phyloP scores from a whole-genome alignment of 37 sponge, comb jelly and placozoan genomes.

The Chondrilla cf. caribensis region DNA sequence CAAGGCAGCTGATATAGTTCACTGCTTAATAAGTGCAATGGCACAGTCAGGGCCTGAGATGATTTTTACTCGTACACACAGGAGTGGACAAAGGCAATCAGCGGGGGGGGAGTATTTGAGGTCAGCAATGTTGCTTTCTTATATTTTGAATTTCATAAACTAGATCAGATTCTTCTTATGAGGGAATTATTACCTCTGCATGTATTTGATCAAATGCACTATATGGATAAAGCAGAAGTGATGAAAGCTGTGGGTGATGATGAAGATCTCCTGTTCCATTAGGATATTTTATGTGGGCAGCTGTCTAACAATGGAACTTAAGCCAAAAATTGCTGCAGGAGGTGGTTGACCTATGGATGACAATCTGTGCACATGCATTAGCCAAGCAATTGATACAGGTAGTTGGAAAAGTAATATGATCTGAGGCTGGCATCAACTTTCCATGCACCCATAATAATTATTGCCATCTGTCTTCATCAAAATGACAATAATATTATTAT shows the following conservation, averaged over 20 bases:
- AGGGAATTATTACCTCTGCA: not conserved
- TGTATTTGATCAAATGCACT: not conserved
- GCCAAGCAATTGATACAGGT: conserved; percentile 1
- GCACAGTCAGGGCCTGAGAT: not conserved
- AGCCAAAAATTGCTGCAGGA: not conserved
- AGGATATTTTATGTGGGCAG: conserved; percentile 12
- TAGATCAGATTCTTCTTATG: not conserved
- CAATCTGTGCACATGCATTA: conserved; percentile 9
- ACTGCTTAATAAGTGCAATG: conserved; percentile 16
- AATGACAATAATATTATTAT: too few relatives aligned
- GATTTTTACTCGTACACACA: conserved; percentile 14
- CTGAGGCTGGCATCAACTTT: too few relatives aligned
- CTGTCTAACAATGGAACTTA: not conserved
- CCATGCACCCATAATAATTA: too few relatives aligned
- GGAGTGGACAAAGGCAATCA: conserved; percentile 8
- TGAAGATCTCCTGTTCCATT: not conserved
- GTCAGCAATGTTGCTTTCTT: conserved; percentile 14
- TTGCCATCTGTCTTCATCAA: too few relatives aligned
- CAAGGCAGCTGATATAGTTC: not conserved
- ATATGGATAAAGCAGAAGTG: not conserved
- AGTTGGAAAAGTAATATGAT: too few relatives aligned
- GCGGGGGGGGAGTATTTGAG: not conserved
- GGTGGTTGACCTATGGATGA: not conserved
- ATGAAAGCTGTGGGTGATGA: conserved; percentile 1
- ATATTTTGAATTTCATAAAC: not conserved